These are phyloP conservation scores for Sphaerophoria taeniata DNA, from an alignment of 2,888 invertebrate genomes.

Conservation along the genomic window DNA sequence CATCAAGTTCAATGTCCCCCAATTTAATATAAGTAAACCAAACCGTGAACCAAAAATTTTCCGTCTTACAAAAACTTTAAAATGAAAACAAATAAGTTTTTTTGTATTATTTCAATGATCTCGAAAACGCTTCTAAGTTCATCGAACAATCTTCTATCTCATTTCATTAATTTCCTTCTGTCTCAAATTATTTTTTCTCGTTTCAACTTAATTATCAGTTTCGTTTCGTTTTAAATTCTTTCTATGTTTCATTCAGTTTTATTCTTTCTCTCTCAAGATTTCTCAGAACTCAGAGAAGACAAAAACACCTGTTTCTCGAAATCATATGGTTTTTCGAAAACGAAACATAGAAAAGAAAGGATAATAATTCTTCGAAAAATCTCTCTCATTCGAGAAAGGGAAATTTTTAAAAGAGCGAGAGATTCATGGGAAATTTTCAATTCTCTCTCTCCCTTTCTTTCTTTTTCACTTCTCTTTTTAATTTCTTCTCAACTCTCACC, in stretches of 20 bases:
- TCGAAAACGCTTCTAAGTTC: background rate
- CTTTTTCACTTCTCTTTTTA: background rate
- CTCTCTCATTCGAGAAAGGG: slow-evolving; percentile 15
- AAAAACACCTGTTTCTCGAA: slow-evolving; percentile 8
- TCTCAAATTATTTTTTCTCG: background rate
- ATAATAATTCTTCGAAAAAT: slow-evolving; percentile 4
- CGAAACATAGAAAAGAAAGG: background rate
- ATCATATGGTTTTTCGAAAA: slow-evolving; percentile 18
- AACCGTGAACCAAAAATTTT: background rate
- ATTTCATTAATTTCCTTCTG: background rate
- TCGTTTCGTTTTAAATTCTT: no score
- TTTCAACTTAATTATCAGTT: background rate
- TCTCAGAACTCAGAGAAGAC: background rate
- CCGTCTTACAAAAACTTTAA: background rate
- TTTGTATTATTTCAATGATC: background rate
- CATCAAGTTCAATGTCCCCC: no score
- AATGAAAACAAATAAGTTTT: background rate
- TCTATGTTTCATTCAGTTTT: background rate
- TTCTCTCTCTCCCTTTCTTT: slow-evolving; percentile 1
- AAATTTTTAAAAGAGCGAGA: slow-evolving; percentile 3
- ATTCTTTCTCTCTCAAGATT: background rate
- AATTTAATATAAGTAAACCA: background rate
- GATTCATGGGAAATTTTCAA: background rate
- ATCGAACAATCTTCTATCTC: background rate
- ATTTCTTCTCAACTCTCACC: background rate